Conservation (phyloP, 1,140 invertebrate species). For the Meloidogyne exigua region DNA sequence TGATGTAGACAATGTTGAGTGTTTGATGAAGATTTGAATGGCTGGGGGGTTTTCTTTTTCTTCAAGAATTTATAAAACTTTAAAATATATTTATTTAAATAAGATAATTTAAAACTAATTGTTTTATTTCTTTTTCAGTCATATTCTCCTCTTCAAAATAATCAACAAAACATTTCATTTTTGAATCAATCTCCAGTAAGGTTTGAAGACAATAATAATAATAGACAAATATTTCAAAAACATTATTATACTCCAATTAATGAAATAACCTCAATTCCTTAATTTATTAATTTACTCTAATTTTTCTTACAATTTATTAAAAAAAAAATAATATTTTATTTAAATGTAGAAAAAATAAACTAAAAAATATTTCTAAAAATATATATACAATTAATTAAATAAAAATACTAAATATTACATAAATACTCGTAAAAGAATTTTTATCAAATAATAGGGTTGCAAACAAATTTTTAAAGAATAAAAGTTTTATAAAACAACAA, state of each 20-base stretch:
- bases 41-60: too few species aligned
- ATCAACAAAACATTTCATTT: neutral
- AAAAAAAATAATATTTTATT: too few species aligned
- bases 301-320: too few species aligned
- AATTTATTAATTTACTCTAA: neutral
- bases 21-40: too few species aligned
- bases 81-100: too few species aligned
- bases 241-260: neutral
- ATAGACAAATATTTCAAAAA: neutral
- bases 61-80: too few species aligned
- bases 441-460: neutral
- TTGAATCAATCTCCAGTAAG: neutral
- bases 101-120: neutral
- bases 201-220: neutral
- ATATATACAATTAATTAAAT: neutral
- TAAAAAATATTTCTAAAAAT: neutral
- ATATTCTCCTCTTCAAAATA: neutral
- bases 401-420: neutral
- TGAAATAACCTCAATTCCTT: constrained; percentile 4
- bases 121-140: neutral
- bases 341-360: neutral
- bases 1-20: too few species aligned
- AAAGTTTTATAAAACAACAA: too few species aligned
- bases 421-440: constrained; percentile 5
- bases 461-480: too few species aligned